phyloP scores from a whole-genome alignment of 2,888 invertebrate genomes.

The Bedellia somnulentella region DNA sequence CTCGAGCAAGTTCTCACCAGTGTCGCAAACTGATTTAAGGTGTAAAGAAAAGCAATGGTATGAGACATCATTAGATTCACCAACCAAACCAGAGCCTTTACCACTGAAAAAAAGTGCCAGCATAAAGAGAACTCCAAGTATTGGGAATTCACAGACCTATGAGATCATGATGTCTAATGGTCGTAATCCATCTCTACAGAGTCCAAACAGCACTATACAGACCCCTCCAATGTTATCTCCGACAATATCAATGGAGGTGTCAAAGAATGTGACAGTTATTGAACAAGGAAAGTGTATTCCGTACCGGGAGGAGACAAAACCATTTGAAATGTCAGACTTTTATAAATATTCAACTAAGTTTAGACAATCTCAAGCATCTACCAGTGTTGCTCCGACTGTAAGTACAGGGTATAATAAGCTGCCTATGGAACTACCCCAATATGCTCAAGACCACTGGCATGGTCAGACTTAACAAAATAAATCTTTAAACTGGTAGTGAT shows the following conservation, averaged over 20 bases:
- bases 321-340: slow-evolving; percentile 97
- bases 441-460: slow-evolving; percentile 44
- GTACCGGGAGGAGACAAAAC: slow-evolving; percentile 91
- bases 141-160: slow-evolving; percentile 53
- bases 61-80: slow-evolving; percentile 67
- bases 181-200: slow-evolving; percentile 45
- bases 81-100: slow-evolving; percentile 33
- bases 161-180: slow-evolving; percentile 45
- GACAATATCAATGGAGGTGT: slow-evolving; percentile 63
- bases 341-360: slow-evolving; percentile 97
- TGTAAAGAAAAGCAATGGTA: slow-evolving; percentile 69
- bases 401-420: slow-evolving; percentile 35
- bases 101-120: slow-evolving; percentile 42
- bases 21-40: slow-evolving; percentile 39
- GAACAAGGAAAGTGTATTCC: slow-evolving; percentile 89
- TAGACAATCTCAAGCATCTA: slow-evolving; percentile 58
- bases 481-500: too few relatives aligned
- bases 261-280: slow-evolving; percentile 82
- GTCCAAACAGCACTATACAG: slow-evolving; percentile 36
- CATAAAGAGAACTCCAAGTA: slow-evolving; percentile 57
- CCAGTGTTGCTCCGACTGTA: slow-evolving; percentile 21
- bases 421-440: slow-evolving; percentile 45
- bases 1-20: slow-evolving; percentile 42
- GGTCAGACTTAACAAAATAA: too few relatives aligned
- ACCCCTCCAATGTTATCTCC: slow-evolving; percentile 18